Evolutionary conservation across 2,888 invertebrate species (phyloP).

Genomic region (Bibio marci): DNA sequence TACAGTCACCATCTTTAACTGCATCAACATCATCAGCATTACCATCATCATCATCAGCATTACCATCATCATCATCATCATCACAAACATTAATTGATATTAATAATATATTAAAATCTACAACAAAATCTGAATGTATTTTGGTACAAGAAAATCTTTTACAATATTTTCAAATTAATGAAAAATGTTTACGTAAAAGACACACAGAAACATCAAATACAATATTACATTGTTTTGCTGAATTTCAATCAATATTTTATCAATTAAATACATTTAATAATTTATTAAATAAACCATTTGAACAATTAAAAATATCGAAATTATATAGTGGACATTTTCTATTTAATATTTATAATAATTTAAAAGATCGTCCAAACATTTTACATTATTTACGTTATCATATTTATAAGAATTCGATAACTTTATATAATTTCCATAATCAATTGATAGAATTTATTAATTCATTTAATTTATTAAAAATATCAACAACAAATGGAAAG

Average conservation of each 20-base stretch:
- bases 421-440: conserved; percentile 6
- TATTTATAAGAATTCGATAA: conserved; percentile 22
- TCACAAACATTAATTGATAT: background rate
- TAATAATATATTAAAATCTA: conserved; percentile 16
- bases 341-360: conserved; percentile 49
- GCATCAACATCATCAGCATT: too few relatives aligned
- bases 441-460: conserved; percentile 10
- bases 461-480: too few relatives aligned
- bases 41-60: too few relatives aligned
- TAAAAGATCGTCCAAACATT: conserved; percentile 38
- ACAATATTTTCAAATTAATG: conserved; percentile 25
- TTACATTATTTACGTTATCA: conserved; percentile 35
- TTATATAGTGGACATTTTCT: conserved; percentile 58
- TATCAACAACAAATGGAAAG: too few relatives aligned
- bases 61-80: too few relatives aligned
- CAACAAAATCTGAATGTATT: conserved; percentile 23
- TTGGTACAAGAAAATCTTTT: conserved; percentile 21
- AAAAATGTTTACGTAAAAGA: conserved; percentile 21
- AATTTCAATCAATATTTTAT: conserved; percentile 25
- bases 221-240: conserved; percentile 24
- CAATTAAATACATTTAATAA: conserved; percentile 36
- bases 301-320: conserved; percentile 38
- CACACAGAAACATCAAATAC: conserved; percentile 22
- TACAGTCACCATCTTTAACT: too few relatives aligned
- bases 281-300: conserved; percentile 41